A percentile compares a stretch with the other conserved stretches of the same genome.
phyloP scores from a whole-genome alignment of 1,140 invertebrate genomes.

The Polypedilum vanderplanki region DNA sequence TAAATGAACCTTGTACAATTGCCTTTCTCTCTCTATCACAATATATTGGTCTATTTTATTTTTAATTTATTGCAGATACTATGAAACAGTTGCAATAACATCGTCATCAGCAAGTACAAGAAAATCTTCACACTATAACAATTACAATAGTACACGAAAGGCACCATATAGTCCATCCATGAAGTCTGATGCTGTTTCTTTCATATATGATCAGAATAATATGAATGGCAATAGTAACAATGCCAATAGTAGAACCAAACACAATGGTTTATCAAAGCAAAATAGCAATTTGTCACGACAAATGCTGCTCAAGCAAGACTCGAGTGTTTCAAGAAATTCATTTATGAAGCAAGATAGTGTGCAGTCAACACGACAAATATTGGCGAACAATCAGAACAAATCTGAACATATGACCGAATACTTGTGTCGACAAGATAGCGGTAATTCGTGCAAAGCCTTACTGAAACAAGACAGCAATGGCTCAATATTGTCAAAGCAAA shows the following conservation, averaged over 20 bases:
- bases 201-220: conserved; percentile 51
- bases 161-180: conserved; percentile 54
- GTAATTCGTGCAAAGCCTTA: conserved; percentile 38
- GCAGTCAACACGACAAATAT: conserved; percentile 13
- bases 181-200: conserved; percentile 64
- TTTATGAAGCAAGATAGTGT: conserved; percentile 40
- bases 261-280: conserved; percentile 42
- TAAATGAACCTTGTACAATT: background rate
- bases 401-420: conserved; percentile 3
- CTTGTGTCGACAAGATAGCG: conserved; percentile 33
- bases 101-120: conserved; percentile 73
- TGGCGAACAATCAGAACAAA: conserved; percentile 5
- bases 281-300: conserved; percentile 43
- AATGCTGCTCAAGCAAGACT: conserved; percentile 43
- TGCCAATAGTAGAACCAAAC: conserved; percentile 33
- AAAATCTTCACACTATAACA: conserved; percentile 71
- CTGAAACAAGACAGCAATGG: conserved; percentile 44
- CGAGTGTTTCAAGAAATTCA: conserved; percentile 41
- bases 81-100: conserved; percentile 75
- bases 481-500: conserved; percentile 42
- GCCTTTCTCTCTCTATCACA: too few species aligned
- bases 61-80: conserved; percentile 42
- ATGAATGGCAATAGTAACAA: conserved; percentile 35
- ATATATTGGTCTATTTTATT: background rate
- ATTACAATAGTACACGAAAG: conserved; percentile 57